Evolutionary conservation across 2,113 vertebrate species (phyloP).

Genomic region (Atractosteus spatula): DNA sequence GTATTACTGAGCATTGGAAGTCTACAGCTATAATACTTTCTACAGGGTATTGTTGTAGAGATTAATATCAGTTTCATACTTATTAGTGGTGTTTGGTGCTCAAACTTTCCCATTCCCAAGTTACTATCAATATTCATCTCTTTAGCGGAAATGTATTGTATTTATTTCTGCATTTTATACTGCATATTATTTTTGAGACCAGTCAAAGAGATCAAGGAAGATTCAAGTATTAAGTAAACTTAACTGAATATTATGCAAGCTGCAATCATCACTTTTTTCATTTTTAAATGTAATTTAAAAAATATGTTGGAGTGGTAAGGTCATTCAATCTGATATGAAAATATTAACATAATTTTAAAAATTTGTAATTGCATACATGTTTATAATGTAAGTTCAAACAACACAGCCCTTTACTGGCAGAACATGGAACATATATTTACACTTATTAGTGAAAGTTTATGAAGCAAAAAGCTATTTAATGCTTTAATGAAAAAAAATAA

Average conservation of each 20-base stretch:
- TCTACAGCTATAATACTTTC: neutral
- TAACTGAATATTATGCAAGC: neutral
- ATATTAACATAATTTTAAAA: neutral
- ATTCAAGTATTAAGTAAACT: neutral
- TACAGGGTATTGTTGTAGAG: neutral
- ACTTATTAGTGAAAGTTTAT: neutral
- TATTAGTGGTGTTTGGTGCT: too few species aligned
- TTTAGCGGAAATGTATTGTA: too few species aligned
- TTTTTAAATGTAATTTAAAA: neutral
- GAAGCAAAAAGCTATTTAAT: neutral
- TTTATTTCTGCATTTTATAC: too few species aligned
- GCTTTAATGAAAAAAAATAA: too few species aligned
- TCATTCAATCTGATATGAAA: neutral
- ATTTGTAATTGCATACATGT: neutral
- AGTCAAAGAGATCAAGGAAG: too few species aligned
- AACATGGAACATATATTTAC: constrained; percentile 2
- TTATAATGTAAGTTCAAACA: neutral
- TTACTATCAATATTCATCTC: too few species aligned
- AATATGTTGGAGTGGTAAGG: neutral
- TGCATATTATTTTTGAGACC: too few species aligned
- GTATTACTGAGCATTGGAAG: neutral
- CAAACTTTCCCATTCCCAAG: too few species aligned
- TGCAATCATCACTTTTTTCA: neutral
- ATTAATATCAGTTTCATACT: too few species aligned
- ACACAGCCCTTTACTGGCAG: neutral